A percentile compares a stretch with the other conserved stretches of the same genome.
phyloP scores from a whole-genome alignment of 1,140 invertebrate species.

The Dryas iulia region DNA sequence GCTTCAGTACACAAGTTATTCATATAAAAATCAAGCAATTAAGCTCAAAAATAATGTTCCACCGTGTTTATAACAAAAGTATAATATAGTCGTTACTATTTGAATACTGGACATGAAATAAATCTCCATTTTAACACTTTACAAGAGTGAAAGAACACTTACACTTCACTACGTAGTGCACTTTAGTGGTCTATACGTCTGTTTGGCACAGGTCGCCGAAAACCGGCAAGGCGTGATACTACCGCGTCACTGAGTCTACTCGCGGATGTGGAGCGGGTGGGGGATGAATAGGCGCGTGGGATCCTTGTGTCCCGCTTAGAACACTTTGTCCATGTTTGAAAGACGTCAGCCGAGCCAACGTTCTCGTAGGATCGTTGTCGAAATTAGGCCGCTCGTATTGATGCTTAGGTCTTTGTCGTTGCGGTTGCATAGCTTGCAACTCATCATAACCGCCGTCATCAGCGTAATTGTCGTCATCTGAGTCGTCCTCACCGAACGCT shows the following conservation, averaged over 20 bases:
- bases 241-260: conserved; percentile 71
- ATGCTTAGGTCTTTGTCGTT: conserved; percentile 63
- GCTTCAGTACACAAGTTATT: conserved; percentile 23
- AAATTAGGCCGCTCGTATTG: conserved; percentile 75
- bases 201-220: conserved; percentile 79
- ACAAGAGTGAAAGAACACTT: conserved; percentile 64
- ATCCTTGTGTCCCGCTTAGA: conserved; percentile 42
- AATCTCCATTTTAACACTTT: conserved; percentile 19
- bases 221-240: conserved; percentile 76
- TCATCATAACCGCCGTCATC: conserved; percentile 70
- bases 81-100: background rate
- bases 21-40: conserved; percentile 29
- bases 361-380: conserved; percentile 62
- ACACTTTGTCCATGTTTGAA: conserved; percentile 61
- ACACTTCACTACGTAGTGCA: conserved; percentile 53
- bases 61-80: background rate
- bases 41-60: conserved; percentile 34
- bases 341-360: conserved; percentile 63
- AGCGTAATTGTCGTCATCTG: conserved; percentile 69
- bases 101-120: background rate
- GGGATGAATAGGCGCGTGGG: conserved; percentile 52
- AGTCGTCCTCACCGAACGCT: conserved; percentile 69
- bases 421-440: conserved; percentile 65
- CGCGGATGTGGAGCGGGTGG: conserved; percentile 63
- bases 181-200: conserved; percentile 66